Conservation (phyloP, 1,140 invertebrate species). For the Epicauta chinensis region DNA sequence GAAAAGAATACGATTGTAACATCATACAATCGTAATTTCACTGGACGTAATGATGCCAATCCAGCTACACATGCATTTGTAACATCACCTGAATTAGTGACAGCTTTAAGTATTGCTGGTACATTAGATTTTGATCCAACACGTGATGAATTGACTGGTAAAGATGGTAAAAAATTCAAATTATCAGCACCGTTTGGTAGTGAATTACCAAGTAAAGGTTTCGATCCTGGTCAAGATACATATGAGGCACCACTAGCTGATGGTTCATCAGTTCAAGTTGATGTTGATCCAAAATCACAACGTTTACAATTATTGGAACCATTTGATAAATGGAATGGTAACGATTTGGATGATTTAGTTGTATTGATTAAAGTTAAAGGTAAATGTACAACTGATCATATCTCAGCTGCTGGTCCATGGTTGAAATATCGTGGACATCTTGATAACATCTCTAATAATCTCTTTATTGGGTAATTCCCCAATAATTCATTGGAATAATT, state of each 20-base stretch:
- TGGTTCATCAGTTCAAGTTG: conserved; percentile 46
- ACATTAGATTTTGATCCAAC: conserved; percentile 89
- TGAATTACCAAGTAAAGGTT: conserved; percentile 88
- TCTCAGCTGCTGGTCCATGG: conserved; percentile 98
- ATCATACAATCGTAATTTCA: conserved; percentile 99
- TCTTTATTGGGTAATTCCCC: conserved; percentile 83
- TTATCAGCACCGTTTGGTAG: conserved; percentile 86
- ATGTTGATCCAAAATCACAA: conserved; percentile 84
- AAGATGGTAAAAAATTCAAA: conserved; percentile 88
- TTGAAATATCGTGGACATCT: conserved; percentile 98
- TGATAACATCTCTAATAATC: conserved; percentile 99
- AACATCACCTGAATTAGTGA: conserved; percentile 98
- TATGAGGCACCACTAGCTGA: conserved; percentile 84
- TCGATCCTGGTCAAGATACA: conserved; percentile 95
- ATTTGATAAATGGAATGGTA: conserved; percentile 95
- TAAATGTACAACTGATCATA: conserved; percentile 98
- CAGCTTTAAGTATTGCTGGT: conserved; percentile 89
- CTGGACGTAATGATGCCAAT: conserved; percentile 96
- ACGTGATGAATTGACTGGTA: conserved; percentile 72
- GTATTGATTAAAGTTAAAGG: conserved; percentile 97
- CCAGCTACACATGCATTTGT: conserved; percentile 98
- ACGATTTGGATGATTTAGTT: conserved; percentile 85
- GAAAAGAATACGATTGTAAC: conserved; percentile 99
- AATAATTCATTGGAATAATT: not conserved
- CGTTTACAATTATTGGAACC: conserved; percentile 90